Conservation (phyloP, 2,797 vertebrate genomes). For the Sebastes jordani region DNA sequence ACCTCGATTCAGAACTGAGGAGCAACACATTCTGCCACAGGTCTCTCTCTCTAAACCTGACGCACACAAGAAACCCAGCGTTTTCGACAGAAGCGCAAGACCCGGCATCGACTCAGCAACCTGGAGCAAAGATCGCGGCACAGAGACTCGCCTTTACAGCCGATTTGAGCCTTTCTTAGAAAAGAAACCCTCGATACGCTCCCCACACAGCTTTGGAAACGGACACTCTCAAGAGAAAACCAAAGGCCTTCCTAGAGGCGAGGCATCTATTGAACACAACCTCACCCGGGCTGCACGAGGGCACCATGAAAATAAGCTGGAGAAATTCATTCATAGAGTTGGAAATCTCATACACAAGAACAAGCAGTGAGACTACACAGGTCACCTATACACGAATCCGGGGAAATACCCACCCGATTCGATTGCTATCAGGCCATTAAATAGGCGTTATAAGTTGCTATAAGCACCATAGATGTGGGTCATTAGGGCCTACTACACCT, state of each 20-base stretch:
- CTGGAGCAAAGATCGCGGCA: slow-evolving; percentile 67
- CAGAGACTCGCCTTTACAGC: slow-evolving; percentile 85
- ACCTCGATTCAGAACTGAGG: slow-evolving; percentile 88
- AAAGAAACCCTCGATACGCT: slow-evolving; percentile 55
- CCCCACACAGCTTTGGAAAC: slow-evolving; percentile 19
- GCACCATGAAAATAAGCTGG: slow-evolving; percentile 92
- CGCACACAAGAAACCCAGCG: slow-evolving; percentile 29
- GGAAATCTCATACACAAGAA: slow-evolving; percentile 92
- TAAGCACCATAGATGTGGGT: no score
- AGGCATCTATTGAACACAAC: slow-evolving; percentile 61
- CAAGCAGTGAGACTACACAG: slow-evolving; percentile 67
- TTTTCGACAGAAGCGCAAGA: slow-evolving; percentile 27
- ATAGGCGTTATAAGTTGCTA: no score
- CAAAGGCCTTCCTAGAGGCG: slow-evolving; percentile 75
- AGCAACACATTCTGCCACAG: slow-evolving; percentile 79
- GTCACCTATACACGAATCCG: not conserved
- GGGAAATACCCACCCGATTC: no score
- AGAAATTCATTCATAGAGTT: slow-evolving; percentile 91
- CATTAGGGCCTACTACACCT: no score
- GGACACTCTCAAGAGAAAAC: slow-evolving; percentile 76
- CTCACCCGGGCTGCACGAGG: slow-evolving; percentile 71
- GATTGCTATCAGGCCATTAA: no score
- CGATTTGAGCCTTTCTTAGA: slow-evolving; percentile 91
- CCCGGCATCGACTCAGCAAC: slow-evolving; percentile 50
- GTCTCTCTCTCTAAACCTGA: slow-evolving; percentile 29